These are phyloP conservation scores for Arrhamphus sclerolepis DNA, from an alignment of 2,797 vertebrate species.

Conservation along the genomic window DNA sequence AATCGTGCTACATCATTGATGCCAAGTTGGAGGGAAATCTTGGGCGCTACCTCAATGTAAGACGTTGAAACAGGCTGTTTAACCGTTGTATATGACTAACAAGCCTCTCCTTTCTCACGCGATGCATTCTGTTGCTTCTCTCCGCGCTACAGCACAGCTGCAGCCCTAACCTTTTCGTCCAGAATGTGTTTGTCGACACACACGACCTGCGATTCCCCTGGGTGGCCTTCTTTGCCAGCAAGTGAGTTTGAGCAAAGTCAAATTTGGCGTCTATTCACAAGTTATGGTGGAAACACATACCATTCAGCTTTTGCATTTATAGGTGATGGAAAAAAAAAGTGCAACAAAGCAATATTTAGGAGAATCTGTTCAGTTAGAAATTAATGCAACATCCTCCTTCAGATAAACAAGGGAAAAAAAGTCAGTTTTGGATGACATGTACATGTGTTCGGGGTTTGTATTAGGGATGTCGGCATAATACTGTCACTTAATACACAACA, in stretches of 20 bases:
- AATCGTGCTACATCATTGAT: constrained; percentile 98
- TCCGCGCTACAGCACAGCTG: constrained; percentile 91
- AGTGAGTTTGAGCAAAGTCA: constrained; percentile 81
- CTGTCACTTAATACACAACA: too few species aligned
- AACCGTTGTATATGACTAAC: neutral
- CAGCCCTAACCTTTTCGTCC: constrained; percentile 97
- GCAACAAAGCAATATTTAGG: too few species aligned
- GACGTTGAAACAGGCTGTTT: constrained; percentile 5
- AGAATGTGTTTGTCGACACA: constrained; percentile 98
- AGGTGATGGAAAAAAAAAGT: too few species aligned
- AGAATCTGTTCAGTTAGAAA: too few species aligned
- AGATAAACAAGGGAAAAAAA: too few species aligned
- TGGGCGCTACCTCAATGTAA: constrained; percentile 96
- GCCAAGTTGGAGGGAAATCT: constrained; percentile 98
- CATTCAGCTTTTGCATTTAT: too few species aligned
- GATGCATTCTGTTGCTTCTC: neutral
- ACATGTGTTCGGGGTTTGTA: too few species aligned
- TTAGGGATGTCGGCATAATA: too few species aligned
- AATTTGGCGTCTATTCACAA: too few species aligned
- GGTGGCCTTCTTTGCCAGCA: constrained; percentile 99
- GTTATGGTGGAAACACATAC: too few species aligned
- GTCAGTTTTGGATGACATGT: too few species aligned
- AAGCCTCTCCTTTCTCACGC: neutral
- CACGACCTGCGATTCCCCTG: constrained; percentile 97
- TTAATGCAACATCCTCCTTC: too few species aligned